phyloP scores from a whole-genome alignment of 2,888 invertebrate species.

The Syrista parreyssii region DNA sequence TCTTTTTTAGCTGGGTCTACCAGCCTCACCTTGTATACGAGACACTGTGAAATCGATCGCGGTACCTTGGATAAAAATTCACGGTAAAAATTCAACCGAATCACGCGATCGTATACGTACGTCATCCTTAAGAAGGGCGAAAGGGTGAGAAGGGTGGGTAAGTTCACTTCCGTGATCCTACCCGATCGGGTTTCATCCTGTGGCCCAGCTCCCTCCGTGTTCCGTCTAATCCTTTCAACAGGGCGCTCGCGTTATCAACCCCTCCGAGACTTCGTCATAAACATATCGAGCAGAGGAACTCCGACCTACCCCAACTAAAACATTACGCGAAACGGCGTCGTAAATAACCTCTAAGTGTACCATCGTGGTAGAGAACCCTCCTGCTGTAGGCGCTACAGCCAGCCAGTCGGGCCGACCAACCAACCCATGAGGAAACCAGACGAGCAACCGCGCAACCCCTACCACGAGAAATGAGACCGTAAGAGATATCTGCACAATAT shows the following conservation, averaged over 20 bases:
- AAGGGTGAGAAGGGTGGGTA: neutral
- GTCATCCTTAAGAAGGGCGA: neutral
- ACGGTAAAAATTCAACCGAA: neutral
- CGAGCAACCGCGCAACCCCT: constrained; percentile 12
- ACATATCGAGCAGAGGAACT: constrained; percentile 51
- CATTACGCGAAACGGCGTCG: constrained; percentile 59
- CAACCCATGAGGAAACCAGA: constrained; percentile 31
- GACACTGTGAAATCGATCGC: neutral
- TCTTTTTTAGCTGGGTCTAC: neutral
- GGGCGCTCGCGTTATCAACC: constrained; percentile 36
- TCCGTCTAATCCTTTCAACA: constrained; percentile 10
- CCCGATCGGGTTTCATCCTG: neutral
- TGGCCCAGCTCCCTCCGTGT: constrained; percentile 10
- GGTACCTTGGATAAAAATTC: neutral
- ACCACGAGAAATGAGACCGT: neutral
- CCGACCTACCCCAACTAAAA: constrained; percentile 61
- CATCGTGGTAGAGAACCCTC: constrained; percentile 31
- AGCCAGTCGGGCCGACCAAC: constrained; percentile 13
- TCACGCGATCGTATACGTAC: constrained; percentile 3
- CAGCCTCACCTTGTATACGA: neutral
- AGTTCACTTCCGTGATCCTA: neutral
- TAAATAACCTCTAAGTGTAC: constrained; percentile 63
- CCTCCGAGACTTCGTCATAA: constrained; percentile 54
- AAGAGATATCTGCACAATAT: neutral
- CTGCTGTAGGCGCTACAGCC: constrained; percentile 40